Conservation (phyloP, 2,888 invertebrate genomes). For the Andrena trimmerana region DNA sequence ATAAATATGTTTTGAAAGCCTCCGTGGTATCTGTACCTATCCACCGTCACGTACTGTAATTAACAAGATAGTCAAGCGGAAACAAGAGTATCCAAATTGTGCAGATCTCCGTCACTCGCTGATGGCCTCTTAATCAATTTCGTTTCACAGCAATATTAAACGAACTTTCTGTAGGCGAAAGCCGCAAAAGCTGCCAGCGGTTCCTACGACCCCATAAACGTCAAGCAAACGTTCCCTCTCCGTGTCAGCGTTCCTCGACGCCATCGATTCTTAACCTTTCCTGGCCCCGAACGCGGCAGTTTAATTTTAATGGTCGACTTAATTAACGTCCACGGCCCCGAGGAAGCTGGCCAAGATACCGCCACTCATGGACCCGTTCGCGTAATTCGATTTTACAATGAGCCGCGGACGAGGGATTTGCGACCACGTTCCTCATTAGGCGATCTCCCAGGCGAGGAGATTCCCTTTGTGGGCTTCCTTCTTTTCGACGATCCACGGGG, state of each 20-base stretch:
- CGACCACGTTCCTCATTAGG: conserved; percentile 62
- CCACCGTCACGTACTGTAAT: neutral
- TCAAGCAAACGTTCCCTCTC: neutral
- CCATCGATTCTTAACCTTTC: conserved; percentile 12
- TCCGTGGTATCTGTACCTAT: neutral
- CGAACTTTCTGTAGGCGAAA: no score
- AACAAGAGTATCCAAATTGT: neutral
- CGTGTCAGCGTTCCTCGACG: neutral
- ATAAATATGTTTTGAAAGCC: neutral
- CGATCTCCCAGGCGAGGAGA: conserved; percentile 23
- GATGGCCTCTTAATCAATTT: no score
- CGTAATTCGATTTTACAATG: conserved; percentile 63
- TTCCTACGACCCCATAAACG: neutral
- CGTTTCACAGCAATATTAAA: no score
- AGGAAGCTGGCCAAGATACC: conserved; percentile 8
- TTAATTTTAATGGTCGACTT: conserved; percentile 34
- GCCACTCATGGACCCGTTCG: conserved; percentile 1
- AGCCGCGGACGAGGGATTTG: conserved; percentile 47
- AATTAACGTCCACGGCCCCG: conserved; percentile 32
- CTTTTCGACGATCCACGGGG: conserved; percentile 42
- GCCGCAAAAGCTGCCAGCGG: neutral
- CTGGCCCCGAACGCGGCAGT: neutral
- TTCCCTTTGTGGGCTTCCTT: conserved; percentile 51
- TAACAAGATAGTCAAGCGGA: neutral
- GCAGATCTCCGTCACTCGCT: no score